Evolutionary conservation across 2,113 vertebrate species (phyloP), one percentile per base, ranked within the genome.

Genomic region (Phylloscopus whistleri): DNA sequence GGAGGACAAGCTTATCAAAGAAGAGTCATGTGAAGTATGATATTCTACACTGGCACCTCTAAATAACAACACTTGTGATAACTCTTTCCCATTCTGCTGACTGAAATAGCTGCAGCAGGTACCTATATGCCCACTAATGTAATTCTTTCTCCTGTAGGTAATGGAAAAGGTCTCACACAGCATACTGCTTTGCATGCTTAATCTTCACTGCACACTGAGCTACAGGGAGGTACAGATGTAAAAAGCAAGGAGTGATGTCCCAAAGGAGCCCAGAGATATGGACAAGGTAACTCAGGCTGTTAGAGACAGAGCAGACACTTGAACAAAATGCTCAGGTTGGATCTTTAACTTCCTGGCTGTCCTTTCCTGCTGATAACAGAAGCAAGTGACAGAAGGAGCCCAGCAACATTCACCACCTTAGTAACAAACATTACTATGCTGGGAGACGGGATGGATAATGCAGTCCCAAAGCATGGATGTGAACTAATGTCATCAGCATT

Each of bases 401-500:
- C 70, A 85, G 59, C 15, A 89, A 87, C 64, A 77, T 77, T n/a
- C 55, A 90, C 75, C 0, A 1, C 48, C 79, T 94, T 80, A 90
- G 82, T 91, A 91, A 70, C 55, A 90, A 96, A 74, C 75, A 90
- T 86, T 94, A 66, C 24, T 82, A 21, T 87, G 84, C 85, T 33
- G 49, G 63, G 55, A 93, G 67, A 83, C 67, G 0, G 67, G 89
- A 85, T 74, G 84, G 94, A 86, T 94, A 95, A 95, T 74, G 91
- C 82, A 83, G 78, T 88, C 90, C 63, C 82, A 74, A 90, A 95
- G 79, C 59, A 91, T 26, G 70, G 93, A 90, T 8, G 33, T 84
- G 92, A 95, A 78, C 85, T 93, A 96, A 94, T 97, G 87, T 86
- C 90, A 96, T 95, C 96, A 84, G 75, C 87, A 77, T 81, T 90